A percentile compares a stretch with the other conserved stretches of the same genome.
Conservation (phyloP, 2,113 vertebrate species). For the Empidonax alnorum region DNA sequence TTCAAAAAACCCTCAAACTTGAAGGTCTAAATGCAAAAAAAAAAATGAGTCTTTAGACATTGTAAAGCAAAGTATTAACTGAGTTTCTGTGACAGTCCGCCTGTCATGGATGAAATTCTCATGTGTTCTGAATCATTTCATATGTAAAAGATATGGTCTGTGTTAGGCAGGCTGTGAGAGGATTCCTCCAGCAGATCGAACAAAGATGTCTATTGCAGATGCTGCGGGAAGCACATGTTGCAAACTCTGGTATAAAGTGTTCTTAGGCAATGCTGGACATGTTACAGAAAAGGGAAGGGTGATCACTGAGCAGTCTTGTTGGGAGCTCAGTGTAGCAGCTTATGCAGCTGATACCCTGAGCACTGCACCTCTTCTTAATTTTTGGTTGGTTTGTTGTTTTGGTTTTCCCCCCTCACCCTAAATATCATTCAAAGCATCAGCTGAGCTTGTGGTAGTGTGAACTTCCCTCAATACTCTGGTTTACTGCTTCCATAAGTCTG, state of each 20-base stretch:
- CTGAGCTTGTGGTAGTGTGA: background rate
- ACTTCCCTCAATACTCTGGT: background rate
- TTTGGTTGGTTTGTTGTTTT: background rate
- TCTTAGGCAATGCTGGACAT: background rate
- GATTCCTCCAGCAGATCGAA: background rate
- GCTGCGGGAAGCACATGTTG: background rate
- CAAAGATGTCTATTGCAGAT: background rate
- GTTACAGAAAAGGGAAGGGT: background rate
- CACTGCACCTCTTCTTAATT: background rate
- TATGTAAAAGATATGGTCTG: background rate
- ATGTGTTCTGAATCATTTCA: background rate
- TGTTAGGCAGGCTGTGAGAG: background rate
- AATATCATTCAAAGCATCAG: background rate
- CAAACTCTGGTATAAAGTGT: background rate
- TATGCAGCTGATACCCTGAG: background rate
- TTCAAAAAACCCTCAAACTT: background rate
- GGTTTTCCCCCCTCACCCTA: rapidly evolving
- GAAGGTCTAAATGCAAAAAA: background rate
- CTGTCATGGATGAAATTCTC: background rate
- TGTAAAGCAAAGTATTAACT: background rate
- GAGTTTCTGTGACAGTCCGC: background rate
- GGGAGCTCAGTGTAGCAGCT: background rate
- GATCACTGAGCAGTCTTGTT: background rate
- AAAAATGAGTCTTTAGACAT: background rate
- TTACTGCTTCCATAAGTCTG: background rate